Percentiles rank a stretch among this genome's conserved stretches.
phyloP scores from a whole-genome alignment of 2,113 vertebrate genomes.

The Amblyopsis rosae region DNA sequence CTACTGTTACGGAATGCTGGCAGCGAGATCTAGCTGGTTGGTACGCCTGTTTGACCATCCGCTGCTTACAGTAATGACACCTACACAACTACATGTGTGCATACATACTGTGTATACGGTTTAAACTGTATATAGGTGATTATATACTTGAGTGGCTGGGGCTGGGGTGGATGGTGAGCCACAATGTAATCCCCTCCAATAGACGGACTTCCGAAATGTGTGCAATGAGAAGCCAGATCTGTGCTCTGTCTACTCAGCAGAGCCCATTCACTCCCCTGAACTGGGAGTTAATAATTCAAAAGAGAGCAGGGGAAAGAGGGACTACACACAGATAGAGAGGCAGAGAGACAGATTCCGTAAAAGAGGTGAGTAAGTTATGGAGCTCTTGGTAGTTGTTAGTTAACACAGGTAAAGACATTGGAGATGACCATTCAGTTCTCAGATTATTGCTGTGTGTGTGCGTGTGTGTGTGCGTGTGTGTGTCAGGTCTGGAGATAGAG shows the following conservation, averaged over 20 bases:
- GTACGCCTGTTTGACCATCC: conserved; percentile 16
- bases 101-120: neutral
- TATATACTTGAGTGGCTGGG: neutral
- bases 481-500: conserved; percentile 87
- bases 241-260: conserved; percentile 75
- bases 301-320: conserved; percentile 57
- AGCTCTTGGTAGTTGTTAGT: too few species aligned
- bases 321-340: conserved; percentile 41
- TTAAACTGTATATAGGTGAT: neutral
- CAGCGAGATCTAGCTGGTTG: conserved; percentile 21
- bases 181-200: conserved; percentile 61
- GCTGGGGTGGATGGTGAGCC: conserved; percentile 30
- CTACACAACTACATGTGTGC: neutral
- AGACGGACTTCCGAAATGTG: conserved; percentile 65
- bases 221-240: conserved; percentile 69
- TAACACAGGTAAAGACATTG: too few species aligned
- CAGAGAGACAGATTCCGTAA: conserved; percentile 1
- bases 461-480: neutral
- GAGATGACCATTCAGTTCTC: too few species aligned
- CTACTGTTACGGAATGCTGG: conserved; percentile 54
- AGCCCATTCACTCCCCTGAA: conserved; percentile 71
- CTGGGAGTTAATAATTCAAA: conserved; percentile 78
- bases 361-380: neutral
- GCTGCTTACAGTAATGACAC: conserved; percentile 1
- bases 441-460: too few species aligned